phyloP scores from a whole-genome alignment of 2,888 invertebrate genomes.

The Eucera pruinosa region DNA sequence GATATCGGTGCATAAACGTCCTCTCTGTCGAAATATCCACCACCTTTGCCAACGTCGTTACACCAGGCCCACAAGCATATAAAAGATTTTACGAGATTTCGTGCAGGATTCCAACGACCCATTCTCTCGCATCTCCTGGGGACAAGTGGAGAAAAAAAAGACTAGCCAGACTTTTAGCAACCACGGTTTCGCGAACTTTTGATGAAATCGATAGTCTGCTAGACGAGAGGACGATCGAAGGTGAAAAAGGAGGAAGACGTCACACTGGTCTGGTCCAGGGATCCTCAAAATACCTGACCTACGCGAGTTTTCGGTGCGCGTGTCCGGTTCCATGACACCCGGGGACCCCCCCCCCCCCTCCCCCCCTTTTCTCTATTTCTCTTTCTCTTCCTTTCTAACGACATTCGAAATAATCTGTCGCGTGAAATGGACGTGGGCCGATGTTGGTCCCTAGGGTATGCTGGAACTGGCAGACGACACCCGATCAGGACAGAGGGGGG shows the following conservation, averaged over 20 bases:
- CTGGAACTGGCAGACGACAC: slow-evolving; percentile 53
- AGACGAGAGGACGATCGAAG: slow-evolving; percentile 29
- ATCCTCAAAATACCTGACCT: slow-evolving; percentile 49
- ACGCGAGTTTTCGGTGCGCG: slow-evolving; percentile 42
- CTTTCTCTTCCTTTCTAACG: slow-evolving; percentile 44
- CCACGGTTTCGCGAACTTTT: slow-evolving; percentile 38
- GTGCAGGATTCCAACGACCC: slow-evolving; percentile 29
- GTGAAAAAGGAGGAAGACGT: background rate
- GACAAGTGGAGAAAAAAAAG: background rate
- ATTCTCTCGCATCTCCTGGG: background rate
- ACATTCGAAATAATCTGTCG: slow-evolving; percentile 70
- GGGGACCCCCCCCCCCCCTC: background rate
- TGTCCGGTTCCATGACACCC: slow-evolving; percentile 27
- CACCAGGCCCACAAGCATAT: slow-evolving; percentile 32
- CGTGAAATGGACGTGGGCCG: slow-evolving; percentile 67
- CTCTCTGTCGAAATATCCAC: slow-evolving; percentile 42
- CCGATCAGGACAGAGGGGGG: slow-evolving; percentile 35
- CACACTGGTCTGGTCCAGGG: slow-evolving; percentile 7
- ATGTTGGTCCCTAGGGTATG: slow-evolving; percentile 68
- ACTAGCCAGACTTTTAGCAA: background rate
- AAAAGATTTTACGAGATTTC: slow-evolving; percentile 58
- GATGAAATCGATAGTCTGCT: slow-evolving; percentile 61
- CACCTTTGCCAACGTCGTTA: slow-evolving; percentile 41
- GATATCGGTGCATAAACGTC: slow-evolving; percentile 56
- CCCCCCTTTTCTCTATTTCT: slow-evolving; percentile 1